These are phyloP conservation scores for Drosophila monieri DNA, from an alignment of 2,888 invertebrate genomes.

Conservation along the genomic window DNA sequence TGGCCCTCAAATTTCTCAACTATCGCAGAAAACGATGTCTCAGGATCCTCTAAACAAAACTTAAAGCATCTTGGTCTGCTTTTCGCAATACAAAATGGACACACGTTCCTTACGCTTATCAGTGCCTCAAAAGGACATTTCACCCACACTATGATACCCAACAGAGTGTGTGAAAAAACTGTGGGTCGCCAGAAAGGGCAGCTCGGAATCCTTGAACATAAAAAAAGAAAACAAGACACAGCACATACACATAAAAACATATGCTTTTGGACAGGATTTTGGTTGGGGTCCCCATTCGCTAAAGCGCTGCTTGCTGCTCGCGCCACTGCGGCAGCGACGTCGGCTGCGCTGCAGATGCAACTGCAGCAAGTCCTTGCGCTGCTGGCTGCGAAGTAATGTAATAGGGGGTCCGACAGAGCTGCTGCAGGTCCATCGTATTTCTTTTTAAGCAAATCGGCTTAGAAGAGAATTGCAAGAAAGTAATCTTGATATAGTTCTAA, in stretches of 20 bases:
- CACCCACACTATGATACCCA: not conserved
- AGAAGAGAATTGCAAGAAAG: conserved; percentile 39
- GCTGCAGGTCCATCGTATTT: conserved; percentile 31
- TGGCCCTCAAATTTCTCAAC: conserved; percentile 46
- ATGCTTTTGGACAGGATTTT: conserved; percentile 56
- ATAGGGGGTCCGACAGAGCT: conserved; percentile 32
- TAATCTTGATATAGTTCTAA: conserved; percentile 24
- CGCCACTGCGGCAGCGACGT: conserved; percentile 35
- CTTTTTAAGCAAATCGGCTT: conserved; percentile 56
- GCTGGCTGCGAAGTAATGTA: conserved; percentile 1
- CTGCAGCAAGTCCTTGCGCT: conserved; percentile 16
- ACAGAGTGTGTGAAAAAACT: conserved; percentile 1
- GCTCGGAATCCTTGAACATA: conserved; percentile 60
- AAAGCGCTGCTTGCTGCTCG: conserved; percentile 39
- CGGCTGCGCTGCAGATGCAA: conserved; percentile 41
- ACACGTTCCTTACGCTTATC: conserved; percentile 55
- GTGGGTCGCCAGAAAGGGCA: conserved; percentile 32
- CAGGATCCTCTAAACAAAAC: not conserved
- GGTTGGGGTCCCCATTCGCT: conserved; percentile 22
- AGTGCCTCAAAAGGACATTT: conserved; percentile 34
- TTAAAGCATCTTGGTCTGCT: conserved; percentile 12
- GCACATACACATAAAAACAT: conserved; percentile 65
- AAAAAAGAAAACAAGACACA: conserved; percentile 54
- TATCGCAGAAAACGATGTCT: conserved; percentile 22
- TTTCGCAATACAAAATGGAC: conserved; percentile 29